These are phyloP conservation scores for Vidua macroura DNA, from an alignment of 2,113 vertebrate genomes.

Conservation along the genomic window DNA sequence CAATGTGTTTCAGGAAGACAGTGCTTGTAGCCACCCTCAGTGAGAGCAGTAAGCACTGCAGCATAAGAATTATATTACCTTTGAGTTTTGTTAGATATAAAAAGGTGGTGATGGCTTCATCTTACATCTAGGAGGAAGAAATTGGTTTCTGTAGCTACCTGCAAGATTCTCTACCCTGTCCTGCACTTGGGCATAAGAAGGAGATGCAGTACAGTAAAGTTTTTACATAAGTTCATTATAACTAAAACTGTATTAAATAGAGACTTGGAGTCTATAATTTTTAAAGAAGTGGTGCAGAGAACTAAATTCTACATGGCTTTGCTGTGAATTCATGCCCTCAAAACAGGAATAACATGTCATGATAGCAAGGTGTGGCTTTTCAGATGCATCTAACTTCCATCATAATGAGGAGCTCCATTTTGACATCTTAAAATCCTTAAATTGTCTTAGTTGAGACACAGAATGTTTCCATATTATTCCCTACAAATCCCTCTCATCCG, in stretches of 20 bases:
- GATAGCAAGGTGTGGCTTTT: slow-evolving; percentile 3
- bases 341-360: neutral
- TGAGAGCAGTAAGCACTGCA: neutral
- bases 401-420: slow-evolving; percentile 21
- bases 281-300: neutral
- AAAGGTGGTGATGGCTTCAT: neutral
- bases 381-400: slow-evolving; percentile 6
- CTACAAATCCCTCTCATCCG: slow-evolving; percentile 16
- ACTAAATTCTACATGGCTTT: neutral
- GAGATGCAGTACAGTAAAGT: neutral
- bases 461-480: slow-evolving; percentile 18
- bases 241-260: neutral
- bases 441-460: slow-evolving; percentile 19
- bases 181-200: neutral
- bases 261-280: neutral
- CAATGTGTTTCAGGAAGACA: neutral
- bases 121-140: neutral
- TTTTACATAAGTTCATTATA: neutral
- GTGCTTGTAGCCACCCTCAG: neutral
- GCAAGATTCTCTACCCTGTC: neutral
- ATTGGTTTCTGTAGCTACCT: neutral
- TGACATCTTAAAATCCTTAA: slow-evolving; percentile 42
- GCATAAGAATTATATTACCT: neutral
- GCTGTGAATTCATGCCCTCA: neutral
- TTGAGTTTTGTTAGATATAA: neutral